Evolutionary conservation across 2,888 invertebrate species (phyloP), one percentile per base, ranked within the genome.

Genomic region (Torymus aiolomorphi): DNA sequence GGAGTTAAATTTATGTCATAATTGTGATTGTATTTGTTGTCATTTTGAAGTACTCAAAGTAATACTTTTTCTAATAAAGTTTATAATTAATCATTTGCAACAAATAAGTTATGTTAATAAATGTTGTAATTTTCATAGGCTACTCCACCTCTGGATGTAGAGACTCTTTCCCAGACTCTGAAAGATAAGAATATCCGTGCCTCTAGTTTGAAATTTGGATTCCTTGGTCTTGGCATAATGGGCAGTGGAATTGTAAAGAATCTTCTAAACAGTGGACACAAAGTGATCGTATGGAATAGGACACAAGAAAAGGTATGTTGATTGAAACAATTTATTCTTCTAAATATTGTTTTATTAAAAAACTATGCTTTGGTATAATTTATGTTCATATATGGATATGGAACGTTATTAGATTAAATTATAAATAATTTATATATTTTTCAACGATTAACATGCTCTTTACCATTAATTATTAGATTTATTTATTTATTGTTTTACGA

Each of bases 201-300:
- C 0, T 97, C 97, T 24, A 93, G 93, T 83, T 93, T 96, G 91
- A 96, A 95, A 88, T 98, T 98, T 89, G 98, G 98, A 49, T 98
- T 98, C 91, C 94, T 98, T 49, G 98, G 98, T 0, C 93, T 98
- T 52, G 98, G 98, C 77, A 96, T 97, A 88, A 98, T 98, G 96
- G 98, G 98, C 70, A 94, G 96, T 80, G 97, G 97, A 42, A 96
- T 98, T 88, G 97, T 98, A 18, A 97, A 97, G 92, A 98, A 98
- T 91, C 93, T 98, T 74, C 94, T 98, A 86, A 95, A 96, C 91
- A 97, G 97, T 4, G 98, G 98, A 0, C 98, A 98, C 89, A 95
- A 95, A 88, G 97, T 98, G 73, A 94, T 96, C 84, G 95, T 98
- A 74, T 98, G 98, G 98, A 98, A 98, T 92, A 94, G 98, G 86